phyloP scores from a whole-genome alignment of 1,140 invertebrate genomes.

The Atta texana region DNA sequence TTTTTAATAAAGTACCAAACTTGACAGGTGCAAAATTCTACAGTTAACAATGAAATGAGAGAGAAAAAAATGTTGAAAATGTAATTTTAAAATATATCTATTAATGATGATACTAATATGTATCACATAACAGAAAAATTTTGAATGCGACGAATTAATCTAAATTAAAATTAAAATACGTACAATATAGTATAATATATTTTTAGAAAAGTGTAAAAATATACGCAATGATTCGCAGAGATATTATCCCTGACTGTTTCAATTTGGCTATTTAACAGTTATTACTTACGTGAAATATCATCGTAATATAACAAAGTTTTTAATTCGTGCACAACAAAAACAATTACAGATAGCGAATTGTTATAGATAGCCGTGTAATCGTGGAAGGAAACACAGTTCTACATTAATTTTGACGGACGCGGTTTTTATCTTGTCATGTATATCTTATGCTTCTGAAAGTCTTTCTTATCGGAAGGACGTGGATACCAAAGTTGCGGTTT shows the following conservation, averaged over 20 bases:
- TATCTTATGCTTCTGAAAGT: slow-evolving; percentile 22
- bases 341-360: slow-evolving; percentile 16
- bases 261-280: not conserved
- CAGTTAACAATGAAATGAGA: no score
- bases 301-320: not conserved
- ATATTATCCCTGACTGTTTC: not conserved
- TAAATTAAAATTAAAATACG: not conserved
- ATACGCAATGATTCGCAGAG: not conserved
- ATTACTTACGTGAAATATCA: not conserved
- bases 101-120: no score
- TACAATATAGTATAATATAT: not conserved
- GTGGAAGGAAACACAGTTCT: slow-evolving; percentile 50
- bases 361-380: slow-evolving; percentile 10
- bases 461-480: slow-evolving; percentile 56
- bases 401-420: slow-evolving; percentile 68
- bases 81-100: no score
- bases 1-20: no score
- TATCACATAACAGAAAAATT: not conserved
- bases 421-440: slow-evolving; percentile 74
- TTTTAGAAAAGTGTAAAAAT: not conserved
- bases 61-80: no score
- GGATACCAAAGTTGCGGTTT: slow-evolving; percentile 50
- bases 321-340: not conserved
- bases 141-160: not conserved
- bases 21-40: no score